phyloP scores from a whole-genome alignment of 2,797 vertebrate species.

The Platyrinchus mystaceus region DNA sequence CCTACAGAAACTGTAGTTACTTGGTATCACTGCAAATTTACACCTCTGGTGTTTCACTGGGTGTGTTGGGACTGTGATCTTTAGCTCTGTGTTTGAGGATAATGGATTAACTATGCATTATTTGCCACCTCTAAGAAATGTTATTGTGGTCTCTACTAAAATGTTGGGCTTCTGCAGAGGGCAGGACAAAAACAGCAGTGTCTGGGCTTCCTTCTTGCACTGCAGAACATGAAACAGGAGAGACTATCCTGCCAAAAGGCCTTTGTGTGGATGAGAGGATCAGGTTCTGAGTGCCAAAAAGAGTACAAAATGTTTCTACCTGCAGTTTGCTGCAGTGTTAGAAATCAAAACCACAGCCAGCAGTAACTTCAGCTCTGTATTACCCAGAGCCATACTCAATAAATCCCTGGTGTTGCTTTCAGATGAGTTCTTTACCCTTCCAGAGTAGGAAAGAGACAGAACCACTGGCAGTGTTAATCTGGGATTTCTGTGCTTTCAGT shows the following conservation, averaged over 20 bases:
- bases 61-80: accelerated
- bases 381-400: not conserved
- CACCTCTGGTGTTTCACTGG: not conserved
- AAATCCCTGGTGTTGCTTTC: not conserved
- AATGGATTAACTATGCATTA: not conserved
- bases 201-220: not conserved
- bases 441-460: not conserved
- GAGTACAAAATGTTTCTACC: not conserved
- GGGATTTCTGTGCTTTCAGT: not conserved
- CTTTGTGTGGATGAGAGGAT: not conserved
- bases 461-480: not conserved
- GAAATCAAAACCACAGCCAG: slow-evolving; percentile 19
- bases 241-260: not conserved
- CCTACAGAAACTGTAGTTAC: not conserved
- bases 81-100: not conserved
- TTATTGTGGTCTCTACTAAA: not conserved
- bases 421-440: not conserved
- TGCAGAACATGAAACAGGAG: not conserved
- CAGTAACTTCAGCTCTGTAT: not conserved
- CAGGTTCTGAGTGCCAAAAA: not conserved
- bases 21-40: not conserved
- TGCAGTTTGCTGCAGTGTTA: not conserved
- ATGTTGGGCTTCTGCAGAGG: not conserved
- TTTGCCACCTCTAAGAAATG: not conserved
- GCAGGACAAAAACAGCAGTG: accelerated